Evolutionary conservation across 1,140 invertebrate genomes (phyloP).

Genomic region (Calephelis nemesis): DNA sequence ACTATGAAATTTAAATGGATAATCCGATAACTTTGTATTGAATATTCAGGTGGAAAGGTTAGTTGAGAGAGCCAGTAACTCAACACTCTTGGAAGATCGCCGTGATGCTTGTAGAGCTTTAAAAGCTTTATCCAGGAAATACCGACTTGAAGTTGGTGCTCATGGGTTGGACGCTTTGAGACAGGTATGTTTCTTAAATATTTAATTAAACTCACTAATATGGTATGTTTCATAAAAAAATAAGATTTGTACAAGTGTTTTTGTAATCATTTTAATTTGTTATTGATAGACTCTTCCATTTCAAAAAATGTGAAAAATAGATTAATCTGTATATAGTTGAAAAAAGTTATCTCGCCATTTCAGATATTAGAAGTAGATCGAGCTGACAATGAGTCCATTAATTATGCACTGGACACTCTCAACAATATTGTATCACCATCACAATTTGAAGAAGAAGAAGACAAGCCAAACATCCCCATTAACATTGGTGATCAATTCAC

Average conservation of each 20-base stretch:
- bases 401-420: slow-evolving; percentile 94
- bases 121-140: slow-evolving; percentile 95
- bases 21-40: background rate
- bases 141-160: slow-evolving; percentile 96
- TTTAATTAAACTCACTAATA: background rate
- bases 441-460: slow-evolving; percentile 90
- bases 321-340: background rate
- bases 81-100: slow-evolving; percentile 95
- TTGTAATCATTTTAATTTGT: too few species aligned
- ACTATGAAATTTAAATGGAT: too few species aligned
- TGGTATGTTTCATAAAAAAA: too few species aligned
- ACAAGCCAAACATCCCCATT: slow-evolving; percentile 80
- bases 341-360: slow-evolving; percentile 22
- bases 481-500: slow-evolving; percentile 96
- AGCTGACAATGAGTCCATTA: slow-evolving; percentile 94
- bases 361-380: slow-evolving; percentile 87
- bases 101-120: slow-evolving; percentile 97
- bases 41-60: slow-evolving; percentile 91
- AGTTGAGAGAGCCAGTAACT: slow-evolving; percentile 94
- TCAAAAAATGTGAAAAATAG: background rate
- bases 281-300: too few species aligned
- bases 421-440: slow-evolving; percentile 94
- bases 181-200: slow-evolving; percentile 72
- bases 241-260: too few species aligned
- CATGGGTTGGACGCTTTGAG: slow-evolving; percentile 94